phyloP scores from a whole-genome alignment of 53 echinoderm and acorn worm species.

The Pentamera pediparva region DNA sequence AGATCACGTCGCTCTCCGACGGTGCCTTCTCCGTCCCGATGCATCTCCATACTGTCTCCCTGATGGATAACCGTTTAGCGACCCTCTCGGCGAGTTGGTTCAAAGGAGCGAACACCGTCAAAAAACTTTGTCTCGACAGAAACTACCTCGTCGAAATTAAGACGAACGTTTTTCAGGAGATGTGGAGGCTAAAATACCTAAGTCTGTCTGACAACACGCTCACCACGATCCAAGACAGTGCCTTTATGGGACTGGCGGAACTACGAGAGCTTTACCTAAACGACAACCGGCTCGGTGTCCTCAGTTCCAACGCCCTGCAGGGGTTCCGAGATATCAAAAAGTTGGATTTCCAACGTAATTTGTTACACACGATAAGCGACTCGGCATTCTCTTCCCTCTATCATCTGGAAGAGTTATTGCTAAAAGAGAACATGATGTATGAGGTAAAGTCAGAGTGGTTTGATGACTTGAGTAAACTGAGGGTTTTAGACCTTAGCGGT shows the following conservation, averaged over 20 bases:
- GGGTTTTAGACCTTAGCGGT: slow-evolving; percentile 3
- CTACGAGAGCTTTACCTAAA: background rate
- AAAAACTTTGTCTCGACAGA: background rate
- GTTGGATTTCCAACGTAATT: background rate
- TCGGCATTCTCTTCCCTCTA: slow-evolving; percentile 3
- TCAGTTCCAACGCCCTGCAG: background rate
- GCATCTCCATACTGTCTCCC: background rate
- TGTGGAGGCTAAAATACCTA: slow-evolving; percentile 1
- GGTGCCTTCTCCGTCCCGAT: slow-evolving; percentile 18
- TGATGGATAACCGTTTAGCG: slow-evolving; percentile 4
- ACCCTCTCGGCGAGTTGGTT: background rate
- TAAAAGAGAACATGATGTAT: background rate
- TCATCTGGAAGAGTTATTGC: background rate
- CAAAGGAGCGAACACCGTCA: background rate
- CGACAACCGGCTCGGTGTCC: background rate
- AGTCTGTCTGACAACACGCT: background rate
- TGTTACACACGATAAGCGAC: background rate
- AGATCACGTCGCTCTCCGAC: background rate
- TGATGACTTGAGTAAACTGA: background rate
- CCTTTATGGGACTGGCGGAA: slow-evolving; percentile 10
- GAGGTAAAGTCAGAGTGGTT: slow-evolving; percentile 1
- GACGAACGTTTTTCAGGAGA: background rate
- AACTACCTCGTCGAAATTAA: background rate
- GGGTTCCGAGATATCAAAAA: slow-evolving; percentile 11
- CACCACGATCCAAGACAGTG: background rate